A percentile compares a stretch with the other conserved stretches of the same genome.
These are phyloP conservation scores for Boloria euphrosyne DNA, from an alignment of 2,888 invertebrate genomes.

Conservation along the genomic window DNA sequence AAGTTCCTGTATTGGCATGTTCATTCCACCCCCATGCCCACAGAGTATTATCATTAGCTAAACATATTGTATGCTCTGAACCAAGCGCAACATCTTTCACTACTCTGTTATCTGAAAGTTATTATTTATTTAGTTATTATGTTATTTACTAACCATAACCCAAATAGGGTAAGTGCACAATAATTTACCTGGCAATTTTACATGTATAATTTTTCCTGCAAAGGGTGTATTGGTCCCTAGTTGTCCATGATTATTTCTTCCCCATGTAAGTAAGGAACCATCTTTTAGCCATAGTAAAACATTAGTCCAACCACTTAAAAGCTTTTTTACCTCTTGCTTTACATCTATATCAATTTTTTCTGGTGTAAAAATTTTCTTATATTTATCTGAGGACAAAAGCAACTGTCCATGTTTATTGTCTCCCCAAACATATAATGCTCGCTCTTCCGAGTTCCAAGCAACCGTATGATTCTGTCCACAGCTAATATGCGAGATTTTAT, in stretches of 20 bases:
- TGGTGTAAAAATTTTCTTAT: slow-evolving; percentile 75
- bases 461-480: slow-evolving; percentile 93
- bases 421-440: slow-evolving; percentile 88
- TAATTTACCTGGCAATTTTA: slow-evolving; percentile 67
- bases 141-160: background rate
- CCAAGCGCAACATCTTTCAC: slow-evolving; percentile 85
- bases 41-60: slow-evolving; percentile 84
- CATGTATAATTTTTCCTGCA: slow-evolving; percentile 58
- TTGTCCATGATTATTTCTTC: slow-evolving; percentile 91
- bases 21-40: slow-evolving; percentile 96
- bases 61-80: slow-evolving; percentile 90
- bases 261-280: slow-evolving; percentile 88
- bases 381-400: slow-evolving; percentile 80
- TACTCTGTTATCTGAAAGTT: slow-evolving; percentile 67
- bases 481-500: slow-evolving; percentile 83
- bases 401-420: slow-evolving; percentile 93
- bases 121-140: background rate
- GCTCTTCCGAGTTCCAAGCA: slow-evolving; percentile 77
- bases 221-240: slow-evolving; percentile 78
- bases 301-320: slow-evolving; percentile 91
- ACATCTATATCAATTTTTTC: slow-evolving; percentile 81
- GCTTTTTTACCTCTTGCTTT: slow-evolving; percentile 78
- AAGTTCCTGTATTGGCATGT: slow-evolving; percentile 91
- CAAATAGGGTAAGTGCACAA: background rate
- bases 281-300: slow-evolving; percentile 84